These are phyloP conservation scores for Pipistrellus pygmaeus DNA, from an alignment of 2,797 vertebrate genomes.

Conservation along the genomic window DNA sequence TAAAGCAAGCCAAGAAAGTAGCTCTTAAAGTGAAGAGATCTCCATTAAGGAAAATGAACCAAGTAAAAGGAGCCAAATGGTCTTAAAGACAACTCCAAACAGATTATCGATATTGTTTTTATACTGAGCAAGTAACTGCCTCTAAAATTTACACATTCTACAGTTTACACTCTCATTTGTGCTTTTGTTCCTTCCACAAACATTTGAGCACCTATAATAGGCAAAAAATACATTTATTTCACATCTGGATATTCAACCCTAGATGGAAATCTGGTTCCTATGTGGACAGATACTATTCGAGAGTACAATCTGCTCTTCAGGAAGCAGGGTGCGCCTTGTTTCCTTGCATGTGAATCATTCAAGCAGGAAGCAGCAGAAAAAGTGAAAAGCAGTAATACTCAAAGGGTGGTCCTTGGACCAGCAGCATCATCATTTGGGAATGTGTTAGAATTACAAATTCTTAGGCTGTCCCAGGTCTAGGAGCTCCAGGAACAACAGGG, in stretches of 20 bases:
- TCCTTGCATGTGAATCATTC: conserved; percentile 36
- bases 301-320: conserved; percentile 52
- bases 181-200: conserved; percentile 31
- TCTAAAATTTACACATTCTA: background rate
- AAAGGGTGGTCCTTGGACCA: background rate
- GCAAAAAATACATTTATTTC: conserved; percentile 18
- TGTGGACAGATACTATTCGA: conserved; percentile 31
- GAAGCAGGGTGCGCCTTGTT: conserved; percentile 58
- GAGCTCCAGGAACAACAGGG: background rate
- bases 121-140: background rate
- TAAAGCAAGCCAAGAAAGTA: conserved; percentile 23
- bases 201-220: conserved; percentile 37
- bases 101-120: conserved; percentile 29
- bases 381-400: background rate
- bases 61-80: background rate
- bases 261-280: conserved; percentile 37
- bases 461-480: background rate
- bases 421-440: background rate
- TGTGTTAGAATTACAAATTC: background rate
- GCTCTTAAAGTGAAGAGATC: conserved; percentile 10
- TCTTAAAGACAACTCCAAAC: background rate
- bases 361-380: conserved; percentile 42
- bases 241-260: conserved; percentile 12
- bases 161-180: background rate
- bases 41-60: conserved; percentile 4